A percentile compares a stretch with the other conserved stretches of the same genome.
These are phyloP conservation scores for Tragelaphus eurycerus DNA, from an alignment of 2,797 vertebrate species.

Conservation along the genomic window DNA sequence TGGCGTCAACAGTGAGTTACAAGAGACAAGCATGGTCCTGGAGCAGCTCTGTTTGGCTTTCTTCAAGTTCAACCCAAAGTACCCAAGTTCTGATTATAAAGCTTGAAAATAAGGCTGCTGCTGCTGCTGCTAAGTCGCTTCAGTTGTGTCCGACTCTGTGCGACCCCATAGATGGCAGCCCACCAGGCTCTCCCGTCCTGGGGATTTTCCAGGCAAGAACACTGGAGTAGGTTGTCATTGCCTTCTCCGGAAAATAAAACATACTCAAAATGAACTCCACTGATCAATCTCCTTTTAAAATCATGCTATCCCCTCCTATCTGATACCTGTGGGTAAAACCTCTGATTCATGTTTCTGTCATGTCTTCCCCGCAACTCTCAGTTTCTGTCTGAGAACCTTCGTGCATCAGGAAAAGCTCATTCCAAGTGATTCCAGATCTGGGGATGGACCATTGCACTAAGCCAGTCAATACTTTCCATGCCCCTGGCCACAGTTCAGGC, in stretches of 20 bases:
- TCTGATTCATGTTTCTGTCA: not conserved
- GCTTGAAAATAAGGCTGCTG: not conserved
- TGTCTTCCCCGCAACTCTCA: not conserved
- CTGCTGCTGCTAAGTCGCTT: not conserved
- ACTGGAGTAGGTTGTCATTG: not conserved
- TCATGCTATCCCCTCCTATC: not conserved
- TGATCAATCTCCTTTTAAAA: not conserved
- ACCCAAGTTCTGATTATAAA: not conserved
- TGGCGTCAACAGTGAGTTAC: accelerated
- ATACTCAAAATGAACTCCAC: not conserved
- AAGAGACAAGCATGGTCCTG: not conserved
- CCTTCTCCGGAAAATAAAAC: not conserved
- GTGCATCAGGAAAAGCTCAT: not conserved
- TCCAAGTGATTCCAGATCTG: not conserved
- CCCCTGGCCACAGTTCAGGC: not conserved
- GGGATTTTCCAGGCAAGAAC: not conserved
- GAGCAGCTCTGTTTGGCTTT: not conserved
- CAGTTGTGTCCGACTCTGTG: not conserved
- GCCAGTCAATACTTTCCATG: not conserved
- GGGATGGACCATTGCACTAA: not conserved
- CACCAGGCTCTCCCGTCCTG: accelerated
- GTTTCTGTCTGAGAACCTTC: not conserved
- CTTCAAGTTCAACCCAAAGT: not conserved
- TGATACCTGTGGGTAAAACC: not conserved
- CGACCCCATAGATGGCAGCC: not conserved